Percentiles rank a stretch among this genome's conserved stretches.
Conservation (phyloP, 2,888 invertebrate species). For the Sinopyrophorus schimmeli region DNA sequence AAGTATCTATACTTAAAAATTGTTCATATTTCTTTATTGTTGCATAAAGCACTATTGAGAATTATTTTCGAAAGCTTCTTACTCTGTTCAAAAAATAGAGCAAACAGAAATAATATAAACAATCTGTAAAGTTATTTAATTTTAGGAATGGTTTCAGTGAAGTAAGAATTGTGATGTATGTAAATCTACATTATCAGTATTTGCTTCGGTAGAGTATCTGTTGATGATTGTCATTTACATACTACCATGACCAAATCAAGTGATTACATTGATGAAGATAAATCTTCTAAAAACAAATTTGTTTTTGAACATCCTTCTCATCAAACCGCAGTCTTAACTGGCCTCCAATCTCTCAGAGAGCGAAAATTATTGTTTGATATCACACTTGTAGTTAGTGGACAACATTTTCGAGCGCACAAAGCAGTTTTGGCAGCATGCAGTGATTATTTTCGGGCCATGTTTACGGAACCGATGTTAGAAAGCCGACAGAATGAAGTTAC, state of each 20-base stretch:
- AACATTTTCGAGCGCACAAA: slow-evolving; percentile 68
- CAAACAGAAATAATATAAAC: no score
- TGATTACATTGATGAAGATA: slow-evolving; percentile 51
- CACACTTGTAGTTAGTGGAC: slow-evolving; percentile 66
- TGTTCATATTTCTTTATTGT: no score
- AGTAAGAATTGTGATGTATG: no score
- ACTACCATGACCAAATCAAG: slow-evolving; percentile 50
- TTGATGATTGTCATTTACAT: no score
- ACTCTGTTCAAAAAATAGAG: no score
- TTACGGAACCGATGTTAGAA: slow-evolving; percentile 71
- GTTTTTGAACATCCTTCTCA: slow-evolving; percentile 63
- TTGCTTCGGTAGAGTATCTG: not conserved
- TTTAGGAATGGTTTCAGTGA: no score
- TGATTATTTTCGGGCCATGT: slow-evolving; percentile 77
- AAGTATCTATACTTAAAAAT: no score
- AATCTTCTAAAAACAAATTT: slow-evolving; percentile 53
- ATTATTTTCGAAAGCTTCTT: no score
- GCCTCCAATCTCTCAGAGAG: slow-evolving; percentile 64
- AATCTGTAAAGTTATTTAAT: no score
- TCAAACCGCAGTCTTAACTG: slow-evolving; percentile 60
- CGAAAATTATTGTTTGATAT: slow-evolving; percentile 68
- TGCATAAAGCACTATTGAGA: no score
- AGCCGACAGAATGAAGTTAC: slow-evolving; percentile 66
- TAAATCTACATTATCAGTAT: no score
- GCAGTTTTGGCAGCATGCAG: slow-evolving; percentile 73